A percentile compares a stretch with the other conserved stretches of the same genome.
Conservation (phyloP, 2,888 invertebrate genomes). For the Pasiphila rectangulata region DNA sequence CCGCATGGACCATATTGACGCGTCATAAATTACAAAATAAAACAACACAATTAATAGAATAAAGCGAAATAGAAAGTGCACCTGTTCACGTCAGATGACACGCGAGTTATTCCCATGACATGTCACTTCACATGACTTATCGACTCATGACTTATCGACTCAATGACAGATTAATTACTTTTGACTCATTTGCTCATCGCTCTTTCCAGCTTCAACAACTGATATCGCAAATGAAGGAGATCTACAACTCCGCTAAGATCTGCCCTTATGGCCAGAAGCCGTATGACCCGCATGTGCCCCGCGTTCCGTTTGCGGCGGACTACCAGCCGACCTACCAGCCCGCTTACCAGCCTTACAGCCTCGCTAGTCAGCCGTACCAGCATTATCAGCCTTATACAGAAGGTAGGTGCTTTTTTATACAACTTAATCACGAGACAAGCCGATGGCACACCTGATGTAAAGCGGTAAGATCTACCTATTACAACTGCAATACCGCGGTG, state of each 20-base stretch:
- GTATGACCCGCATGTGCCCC: conserved; percentile 63
- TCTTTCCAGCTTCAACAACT: conserved; percentile 84
- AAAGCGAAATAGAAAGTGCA: no score
- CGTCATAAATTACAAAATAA: no score
- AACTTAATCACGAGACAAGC: no score
- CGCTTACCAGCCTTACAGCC: conserved; percentile 42
- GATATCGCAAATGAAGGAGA: conserved; percentile 89
- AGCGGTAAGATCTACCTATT: no score
- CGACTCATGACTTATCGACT: neutral
- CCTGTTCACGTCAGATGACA: no score
- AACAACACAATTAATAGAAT: no score
- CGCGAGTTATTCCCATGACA: neutral
- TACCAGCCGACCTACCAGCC: conserved; percentile 30
- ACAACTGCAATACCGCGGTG: no score
- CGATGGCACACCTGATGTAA: no score
- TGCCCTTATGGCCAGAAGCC: conserved; percentile 84
- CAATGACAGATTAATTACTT: no score
- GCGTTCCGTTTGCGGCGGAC: conserved; percentile 39
- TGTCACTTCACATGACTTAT: neutral
- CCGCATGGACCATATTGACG: no score
- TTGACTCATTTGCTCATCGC: no score
- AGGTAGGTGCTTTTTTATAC: conserved; percentile 10
- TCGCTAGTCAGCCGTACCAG: conserved; percentile 54
- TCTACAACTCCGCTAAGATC: conserved; percentile 86
- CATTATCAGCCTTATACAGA: conserved; percentile 60